These are phyloP conservation scores for Muscicapa striata DNA, from an alignment of 2,797 vertebrate species.

Conservation along the genomic window DNA sequence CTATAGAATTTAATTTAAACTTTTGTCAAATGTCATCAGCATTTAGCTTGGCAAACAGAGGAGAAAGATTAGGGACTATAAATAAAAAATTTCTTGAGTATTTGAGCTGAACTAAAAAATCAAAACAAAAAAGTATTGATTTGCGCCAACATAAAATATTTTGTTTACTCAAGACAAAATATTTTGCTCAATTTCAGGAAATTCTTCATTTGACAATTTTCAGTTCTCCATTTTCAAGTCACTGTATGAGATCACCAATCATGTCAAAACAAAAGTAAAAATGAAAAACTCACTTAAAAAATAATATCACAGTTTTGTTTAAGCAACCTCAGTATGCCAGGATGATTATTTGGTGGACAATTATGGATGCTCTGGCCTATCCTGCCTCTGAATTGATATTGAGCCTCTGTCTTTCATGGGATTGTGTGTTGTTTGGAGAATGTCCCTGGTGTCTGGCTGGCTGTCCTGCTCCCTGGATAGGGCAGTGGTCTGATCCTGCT, in stretches of 20 bases:
- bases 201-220: background rate
- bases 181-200: background rate
- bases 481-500: background rate
- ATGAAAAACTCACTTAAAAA: background rate
- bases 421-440: background rate
- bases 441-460: background rate
- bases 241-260: background rate
- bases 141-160: background rate
- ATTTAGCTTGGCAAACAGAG: background rate
- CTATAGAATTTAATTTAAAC: background rate
- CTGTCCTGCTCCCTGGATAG: background rate
- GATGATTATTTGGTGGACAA: background rate
- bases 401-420: background rate
- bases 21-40: background rate
- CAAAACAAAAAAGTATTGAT: background rate
- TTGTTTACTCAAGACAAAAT: background rate
- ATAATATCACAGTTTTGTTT: background rate
- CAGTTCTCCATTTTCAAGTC: background rate
- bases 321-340: accelerated
- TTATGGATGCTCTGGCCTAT: accelerated
- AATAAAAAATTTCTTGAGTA: background rate
- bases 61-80: background rate
- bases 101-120: background rate
- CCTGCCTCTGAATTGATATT: accelerated
- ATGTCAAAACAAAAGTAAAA: background rate